Evolutionary conservation across 2,113 vertebrate genomes (phyloP), one percentile per base, ranked within the genome.

Genomic region (Tragelaphus scriptus): DNA sequence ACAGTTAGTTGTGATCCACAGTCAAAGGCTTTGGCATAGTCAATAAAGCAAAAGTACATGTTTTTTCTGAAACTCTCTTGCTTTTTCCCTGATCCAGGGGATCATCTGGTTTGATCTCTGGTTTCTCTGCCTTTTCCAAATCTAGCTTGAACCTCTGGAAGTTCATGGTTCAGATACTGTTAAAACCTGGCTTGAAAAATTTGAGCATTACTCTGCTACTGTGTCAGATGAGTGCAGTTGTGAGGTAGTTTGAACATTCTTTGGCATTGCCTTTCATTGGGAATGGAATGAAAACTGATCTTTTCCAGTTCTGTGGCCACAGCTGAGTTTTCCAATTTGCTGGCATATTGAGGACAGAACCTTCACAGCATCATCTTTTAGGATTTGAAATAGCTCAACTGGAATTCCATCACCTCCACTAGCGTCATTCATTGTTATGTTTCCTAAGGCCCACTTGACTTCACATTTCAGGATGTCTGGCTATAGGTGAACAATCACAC

Each of bases 71-170:
- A n/a, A 68, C 7, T 68, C 63, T 68, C 2, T n/a, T 3, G 4
- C 32, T n/a, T 68, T 68, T 68, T 68, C 0, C 0, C n/a, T 68
- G 32, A 68, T 68, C 32, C 32, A 68, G 16, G 2, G 2, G 63
- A 19, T n/a, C 32, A 65, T 32, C 63, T 32, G 30, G 63, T n/a
- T n/a, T 68, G 16, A 68, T 68, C 8, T n/a, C 32, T 68, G 32
- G 32, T 68, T 68, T 68, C 63, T 68, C 63, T 68, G n/a, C 16
- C 16, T n/a, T 68, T 19, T n/a, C 63, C 30, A 68, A 68, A n/a
- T 9, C 63, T 68, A n/a, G 8, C 16, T 68, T 68, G 63, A 68
- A 68, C 28, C 10, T 68, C 63, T 68, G 32, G 16, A 68, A 68
- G 32, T 68, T 68, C 32, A n/a, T n/a, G 8, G 16, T 19, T 68